Base-by-base conservation (phyloP, 2,888 invertebrate species). In the Hypselothyrea guttata region DNA sequence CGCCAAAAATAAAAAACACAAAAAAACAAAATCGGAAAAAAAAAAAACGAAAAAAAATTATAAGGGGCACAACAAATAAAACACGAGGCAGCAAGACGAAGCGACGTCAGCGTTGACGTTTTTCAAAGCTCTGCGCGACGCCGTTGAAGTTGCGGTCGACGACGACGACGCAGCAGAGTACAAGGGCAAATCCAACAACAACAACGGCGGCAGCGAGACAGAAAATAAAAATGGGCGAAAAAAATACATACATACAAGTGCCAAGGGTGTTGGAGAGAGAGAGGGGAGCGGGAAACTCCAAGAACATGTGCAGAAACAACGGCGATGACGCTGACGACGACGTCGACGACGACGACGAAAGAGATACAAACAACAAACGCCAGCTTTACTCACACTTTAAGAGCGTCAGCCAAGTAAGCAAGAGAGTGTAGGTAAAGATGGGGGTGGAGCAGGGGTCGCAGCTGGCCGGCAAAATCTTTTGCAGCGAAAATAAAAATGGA, bases 401-500 rank as follows among this genome's bases (percentile, higher is more conserved):
- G 49, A 27, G 46, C 34, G 38, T 55, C 35, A 28, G 46, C 51
- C 48, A 66, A 53, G 31, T 35, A 44, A 7, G 33, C 7, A 9
- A 37, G 18, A 12, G 30, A 8, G 7, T 37, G 42, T 54, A 46
- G 56, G 41, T 31, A 59, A 49, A 47, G 52, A 46, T 27, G 46
- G 4, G 33, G 8, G n/a, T n/a, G 35, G 18, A 11, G 28, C 9
- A 7, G 34, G 45, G 18, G 51, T 7, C 16, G 35, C 84, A 82
- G 84, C 84, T 76, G 79, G 84, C 86, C 84, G 84, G 86, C 77
- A 84, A 83, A 81, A 83, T 22, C 60, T 81, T 76, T 77, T 77
- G 77, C 82, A 81, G 82, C 82, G 82, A 84, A 86, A 81, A 81
- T 81, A 81, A 81, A 81, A 81, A 81, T 81, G 86, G 86, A 81